Base-by-base conservation (phyloP, 2,888 invertebrate species). In the Stratiomys singularior region DNA sequence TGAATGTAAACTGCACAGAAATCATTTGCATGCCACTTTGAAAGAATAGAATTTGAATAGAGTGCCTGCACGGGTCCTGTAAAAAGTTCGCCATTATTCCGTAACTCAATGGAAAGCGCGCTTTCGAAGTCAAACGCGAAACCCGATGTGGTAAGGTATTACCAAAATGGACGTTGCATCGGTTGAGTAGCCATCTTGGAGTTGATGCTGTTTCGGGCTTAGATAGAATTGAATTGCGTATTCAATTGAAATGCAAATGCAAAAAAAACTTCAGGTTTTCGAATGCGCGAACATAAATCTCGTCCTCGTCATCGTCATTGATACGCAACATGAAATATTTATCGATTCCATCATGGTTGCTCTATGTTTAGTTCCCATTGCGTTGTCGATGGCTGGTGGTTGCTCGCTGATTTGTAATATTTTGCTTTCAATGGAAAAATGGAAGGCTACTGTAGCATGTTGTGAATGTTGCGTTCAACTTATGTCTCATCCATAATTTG, bases 281-380 rank as follows among this genome's bases (percentile, higher is more conserved):
- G 4, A 25, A 60, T 60, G 23, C 60, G 60, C 23, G 44, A 67
- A 60, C 60, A 60, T 60, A 60, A 60, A 60, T 60, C 60, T 60
- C 60, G 69, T 69, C 69, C 60, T 60, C 60, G 69, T 69, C 69
- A 69, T 46, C 69, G 67, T 67, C 67, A 67, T 52, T 58, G 60
- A 37, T 74, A 74, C 74, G 74, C 58, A 58, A 58, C 74, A 74
- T 74, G 74, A 58, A 74, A 74, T 74, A 74, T 74, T 74, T 74
- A 74, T 74, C 74, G 74, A 74, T 74, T 58, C 21, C 60, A 58
- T 37, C 37, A 69, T 69, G 69, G 74, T 30, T 44, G 56, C n/a
- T 0, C 25, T 28, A 23, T 46, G 9, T 9, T 37, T 9, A 52
- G 47, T 60, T 28, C 74, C 37, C 58, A 37, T 58, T 25, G 74